Percentiles rank a stretch among this genome's conserved stretches.
Evolutionary conservation across 2,797 vertebrate genomes (phyloP).

Genomic region (Argya squamiceps): DNA sequence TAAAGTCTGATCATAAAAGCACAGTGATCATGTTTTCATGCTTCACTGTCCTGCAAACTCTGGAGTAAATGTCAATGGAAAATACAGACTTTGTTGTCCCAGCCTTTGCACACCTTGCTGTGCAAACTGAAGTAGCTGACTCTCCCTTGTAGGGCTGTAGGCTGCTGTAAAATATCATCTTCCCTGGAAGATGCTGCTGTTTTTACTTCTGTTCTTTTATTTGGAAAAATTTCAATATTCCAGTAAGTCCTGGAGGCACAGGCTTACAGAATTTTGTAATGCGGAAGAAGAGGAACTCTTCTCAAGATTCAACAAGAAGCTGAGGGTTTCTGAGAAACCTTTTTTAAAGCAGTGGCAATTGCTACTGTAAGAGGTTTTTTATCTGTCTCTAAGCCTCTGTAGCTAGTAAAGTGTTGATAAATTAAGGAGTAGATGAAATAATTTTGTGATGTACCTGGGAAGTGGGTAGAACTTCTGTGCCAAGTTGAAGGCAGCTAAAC

Average conservation of each 20-base stretch:
- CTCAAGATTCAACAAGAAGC: neutral
- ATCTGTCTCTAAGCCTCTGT: neutral
- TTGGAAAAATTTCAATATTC: slow-evolving; percentile 20
- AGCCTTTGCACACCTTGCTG: neutral
- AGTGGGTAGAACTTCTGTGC: neutral
- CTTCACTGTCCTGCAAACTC: neutral
- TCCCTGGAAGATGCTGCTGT: neutral
- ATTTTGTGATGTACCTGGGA: neutral
- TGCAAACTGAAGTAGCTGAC: neutral
- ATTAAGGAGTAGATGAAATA: neutral
- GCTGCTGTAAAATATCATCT: neutral
- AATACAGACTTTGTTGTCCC: neutral
- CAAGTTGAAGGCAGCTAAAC: neutral
- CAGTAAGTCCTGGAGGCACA: neutral
- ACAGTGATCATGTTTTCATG: neutral
- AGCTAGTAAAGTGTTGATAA: neutral
- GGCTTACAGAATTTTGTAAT: neutral
- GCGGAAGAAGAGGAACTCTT: neutral
- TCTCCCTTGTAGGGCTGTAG: neutral
- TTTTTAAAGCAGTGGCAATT: neutral
- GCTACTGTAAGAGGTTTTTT: neutral
- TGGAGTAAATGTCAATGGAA: neutral
- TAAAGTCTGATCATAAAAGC: neutral
- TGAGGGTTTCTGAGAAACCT: neutral
- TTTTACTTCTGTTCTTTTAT: slow-evolving; percentile 13